Evolutionary conservation across 2,113 vertebrate genomes (phyloP), one percentile per base, ranked within the genome.

Genomic region (Otus sunia): DNA sequence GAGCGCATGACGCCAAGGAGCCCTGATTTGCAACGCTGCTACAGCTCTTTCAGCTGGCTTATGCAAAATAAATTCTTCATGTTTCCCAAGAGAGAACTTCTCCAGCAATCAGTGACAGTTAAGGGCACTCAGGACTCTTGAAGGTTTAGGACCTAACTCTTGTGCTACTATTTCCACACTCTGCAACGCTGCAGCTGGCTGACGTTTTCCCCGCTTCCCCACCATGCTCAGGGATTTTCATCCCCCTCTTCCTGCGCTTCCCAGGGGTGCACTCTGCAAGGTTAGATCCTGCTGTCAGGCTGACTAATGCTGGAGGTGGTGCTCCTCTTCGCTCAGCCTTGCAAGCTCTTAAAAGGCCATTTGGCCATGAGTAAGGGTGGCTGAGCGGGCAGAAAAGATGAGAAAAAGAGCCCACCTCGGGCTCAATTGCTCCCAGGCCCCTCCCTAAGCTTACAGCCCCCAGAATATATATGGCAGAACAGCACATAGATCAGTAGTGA

Each of bases 101-200:
- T 80, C 59, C 43, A 11, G 76, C 91, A 90, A 95, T 96, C 96
- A 90, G 76, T 90, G 97, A 86, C 85, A 64, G 91, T 58, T 87
- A 92, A 95, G 75, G 91, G 81, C 89, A 96, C 95, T 94, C 86
- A 86, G 74, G 41, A 62, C 88, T 77, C 43, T 49, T 23, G 41
- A 86, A 93, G 93, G 85, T 91, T 96, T 41, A 55, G 66, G 78
- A 87, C 64, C 80, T 9, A 69, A 72, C 45, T 92, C 81, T 56
- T 58, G 66, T 29, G 53, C 88, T 88, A 2, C 77, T 69, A 55
- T 92, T 90, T 92, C 89, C 85, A 81, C 58, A 11, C 73, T 39
- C 81, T 12, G 60, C 92, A 91, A 37, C 12, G 7, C 78, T 81
- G 92, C 87, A 87, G 90, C 92, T 75, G 82, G 62, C 76, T 86